phyloP scores from a whole-genome alignment of 2,797 vertebrate genomes.

The Anabacerthia variegaticeps region DNA sequence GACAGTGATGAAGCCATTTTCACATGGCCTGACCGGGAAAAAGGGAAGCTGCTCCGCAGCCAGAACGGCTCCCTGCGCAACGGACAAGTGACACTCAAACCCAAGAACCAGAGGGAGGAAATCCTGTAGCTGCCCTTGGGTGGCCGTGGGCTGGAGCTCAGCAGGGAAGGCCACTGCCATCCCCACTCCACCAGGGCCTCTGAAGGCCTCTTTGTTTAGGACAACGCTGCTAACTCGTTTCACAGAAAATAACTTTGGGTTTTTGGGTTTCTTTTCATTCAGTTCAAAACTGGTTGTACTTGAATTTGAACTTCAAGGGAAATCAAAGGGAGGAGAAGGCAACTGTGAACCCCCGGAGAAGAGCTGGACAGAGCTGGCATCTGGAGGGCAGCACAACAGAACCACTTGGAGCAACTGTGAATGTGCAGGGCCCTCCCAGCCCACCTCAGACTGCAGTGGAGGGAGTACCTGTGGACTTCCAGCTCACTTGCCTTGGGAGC shows the following conservation, averaged over 20 bases:
- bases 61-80: conserved; percentile 95
- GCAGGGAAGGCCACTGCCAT: background rate
- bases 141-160: background rate
- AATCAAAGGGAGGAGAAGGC: conserved; percentile 48
- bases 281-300: conserved; percentile 69
- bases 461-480: background rate
- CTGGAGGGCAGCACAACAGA: background rate
- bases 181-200: background rate
- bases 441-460: background rate
- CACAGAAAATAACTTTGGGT: background rate
- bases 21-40: conserved; percentile 92
- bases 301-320: conserved; percentile 69
- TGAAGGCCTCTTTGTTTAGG: background rate
- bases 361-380: background rate
- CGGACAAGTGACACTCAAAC: conserved; percentile 84
- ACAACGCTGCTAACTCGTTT: conserved; percentile 46
- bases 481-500: background rate
- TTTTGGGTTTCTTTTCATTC: conserved; percentile 51
- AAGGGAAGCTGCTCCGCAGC: conserved; percentile 88
- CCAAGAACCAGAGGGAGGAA: conserved; percentile 89
- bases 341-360: conserved; percentile 12
- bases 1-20: conserved; percentile 94
- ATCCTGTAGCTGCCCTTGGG: conserved; percentile 81
- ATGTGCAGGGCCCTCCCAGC: conserved; percentile 23
- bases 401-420: conserved; percentile 58